phyloP scores from a whole-genome alignment of 2,113 vertebrate genomes.

The Siniperca chuatsi region DNA sequence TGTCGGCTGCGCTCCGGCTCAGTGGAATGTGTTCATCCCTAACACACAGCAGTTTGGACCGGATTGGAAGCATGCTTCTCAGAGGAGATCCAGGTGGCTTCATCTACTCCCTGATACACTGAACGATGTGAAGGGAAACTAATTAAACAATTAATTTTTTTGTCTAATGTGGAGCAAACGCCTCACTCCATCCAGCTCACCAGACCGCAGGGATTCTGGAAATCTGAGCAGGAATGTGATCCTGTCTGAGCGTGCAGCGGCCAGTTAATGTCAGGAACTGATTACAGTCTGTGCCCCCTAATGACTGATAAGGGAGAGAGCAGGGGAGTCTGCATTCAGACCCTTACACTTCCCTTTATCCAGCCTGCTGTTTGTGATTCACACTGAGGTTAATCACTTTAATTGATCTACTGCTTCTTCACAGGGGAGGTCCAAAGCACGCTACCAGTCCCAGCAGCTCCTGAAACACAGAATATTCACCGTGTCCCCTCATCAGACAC shows the following conservation, averaged over 20 bases:
- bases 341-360: constrained; percentile 28
- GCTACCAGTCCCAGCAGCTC: constrained; percentile 1
- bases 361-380: constrained; percentile 25
- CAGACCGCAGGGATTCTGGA: constrained; percentile 41
- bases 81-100: not conserved
- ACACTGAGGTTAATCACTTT: constrained; percentile 59
- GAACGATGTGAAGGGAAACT: constrained; percentile 45
- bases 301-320: constrained; percentile 47
- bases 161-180: constrained; percentile 52
- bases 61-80: not conserved
- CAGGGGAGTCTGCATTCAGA: constrained; percentile 18
- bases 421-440: not conserved
- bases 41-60: not conserved
- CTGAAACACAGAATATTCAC: constrained; percentile 3
- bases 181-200: constrained; percentile 27
- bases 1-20: no score
- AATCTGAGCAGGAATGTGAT: constrained; percentile 54
- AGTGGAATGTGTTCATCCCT: not conserved
- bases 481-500: not conserved
- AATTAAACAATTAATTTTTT: constrained; percentile 56
- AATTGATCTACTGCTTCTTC: constrained; percentile 38
- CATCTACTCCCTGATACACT: not conserved
- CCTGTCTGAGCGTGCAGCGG: constrained; percentile 39
- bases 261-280: constrained; percentile 63
- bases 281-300: constrained; percentile 65